Evolutionary conservation across 2,113 vertebrate species (phyloP).

Genomic region (Spheniscus mendiculus): DNA sequence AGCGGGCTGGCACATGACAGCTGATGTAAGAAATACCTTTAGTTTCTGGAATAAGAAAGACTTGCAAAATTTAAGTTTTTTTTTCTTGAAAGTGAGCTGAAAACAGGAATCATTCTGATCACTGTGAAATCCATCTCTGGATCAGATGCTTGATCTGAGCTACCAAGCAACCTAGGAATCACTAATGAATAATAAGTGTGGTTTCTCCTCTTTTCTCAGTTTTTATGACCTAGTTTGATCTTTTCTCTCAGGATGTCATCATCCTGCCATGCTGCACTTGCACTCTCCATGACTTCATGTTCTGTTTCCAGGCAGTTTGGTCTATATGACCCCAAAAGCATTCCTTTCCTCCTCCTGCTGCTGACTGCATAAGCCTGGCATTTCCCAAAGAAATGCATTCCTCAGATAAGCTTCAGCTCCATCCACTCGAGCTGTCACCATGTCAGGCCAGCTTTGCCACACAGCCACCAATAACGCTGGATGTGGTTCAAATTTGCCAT

Average conservation of each 20-base stretch:
- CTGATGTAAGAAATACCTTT: neutral
- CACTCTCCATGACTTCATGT: neutral
- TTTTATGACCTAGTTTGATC: conserved; percentile 1
- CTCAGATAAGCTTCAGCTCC: neutral
- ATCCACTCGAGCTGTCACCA: accelerated
- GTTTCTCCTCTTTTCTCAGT: neutral
- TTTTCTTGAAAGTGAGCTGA: neutral
- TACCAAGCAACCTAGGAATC: neutral
- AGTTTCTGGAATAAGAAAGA: neutral
- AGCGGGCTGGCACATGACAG: neutral
- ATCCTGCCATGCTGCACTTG: neutral
- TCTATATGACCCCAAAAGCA: neutral
- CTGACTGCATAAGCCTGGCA: neutral
- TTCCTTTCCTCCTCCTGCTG: neutral
- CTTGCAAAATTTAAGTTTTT: neutral
- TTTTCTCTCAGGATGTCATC: neutral
- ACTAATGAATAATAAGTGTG: neutral
- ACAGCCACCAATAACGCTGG: neutral
- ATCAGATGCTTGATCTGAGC: neutral
- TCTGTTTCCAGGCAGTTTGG: neutral
- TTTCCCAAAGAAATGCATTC: neutral
- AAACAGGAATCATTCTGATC: neutral
- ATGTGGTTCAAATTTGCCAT: neutral
- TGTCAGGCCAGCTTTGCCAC: neutral
- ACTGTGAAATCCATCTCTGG: neutral